A percentile compares a stretch with the other conserved stretches of the same genome.
Evolutionary conservation across 2,113 vertebrate species (phyloP).

Genomic region (Taxidea taxus): DNA sequence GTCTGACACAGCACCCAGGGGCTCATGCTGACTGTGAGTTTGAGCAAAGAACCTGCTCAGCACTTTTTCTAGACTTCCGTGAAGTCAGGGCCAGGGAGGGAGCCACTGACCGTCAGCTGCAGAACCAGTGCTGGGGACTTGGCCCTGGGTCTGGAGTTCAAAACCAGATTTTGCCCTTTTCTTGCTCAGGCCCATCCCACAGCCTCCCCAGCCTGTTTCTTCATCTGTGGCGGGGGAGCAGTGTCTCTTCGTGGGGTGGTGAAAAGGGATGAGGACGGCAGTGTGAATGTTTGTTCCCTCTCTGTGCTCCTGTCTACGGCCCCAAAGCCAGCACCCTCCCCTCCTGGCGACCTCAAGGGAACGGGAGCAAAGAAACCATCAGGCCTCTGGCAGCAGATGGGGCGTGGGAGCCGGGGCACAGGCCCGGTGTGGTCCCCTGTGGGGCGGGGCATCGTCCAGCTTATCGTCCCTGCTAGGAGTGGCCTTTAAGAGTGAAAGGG

Average conservation of each 20-base stretch:
- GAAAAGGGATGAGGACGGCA: not conserved
- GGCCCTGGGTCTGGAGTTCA: not conserved
- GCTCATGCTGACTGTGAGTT: not conserved
- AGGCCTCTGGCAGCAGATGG: not conserved
- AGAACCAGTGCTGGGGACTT: not conserved
- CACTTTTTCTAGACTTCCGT: constrained; percentile 5
- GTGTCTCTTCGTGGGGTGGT: not conserved
- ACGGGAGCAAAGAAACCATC: not conserved
- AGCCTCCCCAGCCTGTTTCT: not conserved
- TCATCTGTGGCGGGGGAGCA: not conserved
- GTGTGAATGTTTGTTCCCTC: too few species aligned
- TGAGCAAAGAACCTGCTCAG: not conserved
- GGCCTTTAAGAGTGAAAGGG: not conserved
- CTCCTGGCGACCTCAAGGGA: not conserved
- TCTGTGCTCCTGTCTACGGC: not conserved
- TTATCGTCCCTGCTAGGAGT: not conserved
- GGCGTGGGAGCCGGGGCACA: fast-evolving
- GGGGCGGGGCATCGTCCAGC: not conserved
- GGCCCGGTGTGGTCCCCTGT: not conserved
- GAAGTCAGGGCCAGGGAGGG: not conserved
- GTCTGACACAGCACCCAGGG: not conserved
- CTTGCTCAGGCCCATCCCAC: fast-evolving
- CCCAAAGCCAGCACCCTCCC: not conserved
- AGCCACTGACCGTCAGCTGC: fast-evolving
- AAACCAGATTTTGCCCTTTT: not conserved